Evolutionary conservation across 2,113 vertebrate genomes (phyloP).

Genomic region (Saguinus midas): DNA sequence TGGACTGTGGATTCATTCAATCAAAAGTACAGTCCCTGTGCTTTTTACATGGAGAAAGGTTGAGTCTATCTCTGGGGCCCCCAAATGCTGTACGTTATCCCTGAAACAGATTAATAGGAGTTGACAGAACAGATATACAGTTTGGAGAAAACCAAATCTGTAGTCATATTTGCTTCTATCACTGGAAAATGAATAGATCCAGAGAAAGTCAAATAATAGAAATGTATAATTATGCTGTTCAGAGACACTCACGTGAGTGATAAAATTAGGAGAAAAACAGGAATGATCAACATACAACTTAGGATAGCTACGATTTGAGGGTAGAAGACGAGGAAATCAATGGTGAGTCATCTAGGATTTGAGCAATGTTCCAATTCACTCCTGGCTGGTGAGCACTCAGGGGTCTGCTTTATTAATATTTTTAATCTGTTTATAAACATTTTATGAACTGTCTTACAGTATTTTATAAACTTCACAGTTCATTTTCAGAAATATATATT

Average conservation of each 20-base stretch:
- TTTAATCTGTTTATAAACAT: not conserved
- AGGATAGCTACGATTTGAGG: accelerated
- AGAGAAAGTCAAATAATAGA: slow-evolving; percentile 10
- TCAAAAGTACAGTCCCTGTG: accelerated
- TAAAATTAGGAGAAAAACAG: not conserved
- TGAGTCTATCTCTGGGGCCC: not conserved
- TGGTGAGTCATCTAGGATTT: accelerated
- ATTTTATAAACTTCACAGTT: not conserved
- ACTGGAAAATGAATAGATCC: slow-evolving; percentile 27
- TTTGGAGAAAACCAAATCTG: not conserved
- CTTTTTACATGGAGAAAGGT: not conserved
- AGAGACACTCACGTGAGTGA: accelerated
- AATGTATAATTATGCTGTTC: accelerated
- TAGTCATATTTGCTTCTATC: not conserved
- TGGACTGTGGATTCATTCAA: too few species aligned
- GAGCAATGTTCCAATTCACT: accelerated
- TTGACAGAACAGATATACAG: accelerated
- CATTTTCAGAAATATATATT: too few species aligned
- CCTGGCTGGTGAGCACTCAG: accelerated
- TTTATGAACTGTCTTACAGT: not conserved
- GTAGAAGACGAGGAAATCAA: accelerated
- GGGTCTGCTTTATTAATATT: too few species aligned
- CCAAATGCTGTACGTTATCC: not conserved
- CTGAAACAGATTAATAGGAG: not conserved
- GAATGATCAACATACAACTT: accelerated